Evolutionary conservation across 2,113 vertebrate species (phyloP), one percentile per base, ranked within the genome.

Genomic region (Ursus arctos): DNA sequence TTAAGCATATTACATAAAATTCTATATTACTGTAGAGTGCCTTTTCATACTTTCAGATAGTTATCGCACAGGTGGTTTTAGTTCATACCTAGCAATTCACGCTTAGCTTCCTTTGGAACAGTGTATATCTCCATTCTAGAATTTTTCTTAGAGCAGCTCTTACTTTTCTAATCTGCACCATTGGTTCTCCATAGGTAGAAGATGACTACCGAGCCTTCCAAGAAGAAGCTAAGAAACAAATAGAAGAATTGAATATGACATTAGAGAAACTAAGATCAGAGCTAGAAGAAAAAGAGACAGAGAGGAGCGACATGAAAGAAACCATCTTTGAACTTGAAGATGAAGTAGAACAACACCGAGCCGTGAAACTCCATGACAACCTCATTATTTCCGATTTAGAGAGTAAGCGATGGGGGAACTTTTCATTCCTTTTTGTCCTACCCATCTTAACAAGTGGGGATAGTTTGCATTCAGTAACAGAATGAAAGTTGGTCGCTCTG

Each of bases 271-370:
- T 99, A 97, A 99, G 99, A 0, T 55, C 98, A 49, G 99, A 99
- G 1, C 98, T 99, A 49, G 99, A 99, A 87, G 99, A 99, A 87
- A 99, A 99, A 61, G 99, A 99, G 89, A 99, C 99, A 0, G 99
- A 99, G 96, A 99, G 99, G 69, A 99, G 99, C 0, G 99, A 99
- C 98, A 99, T 99, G 99, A 99, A 99, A 97, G 99, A 99, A 97
- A 99, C 99, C 10, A 99, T 99, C 98, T 99, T 99, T 94, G 99
- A 99, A 97, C 96, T 99, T 98, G 99, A 99, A 98, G 99, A 99
- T 47, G 99, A 99, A 98, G 99, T 99, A 33, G 99, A 99, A 76
- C 99, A 99, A 97, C 99, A 99, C 85, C 99, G 99, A 77, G 99
- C 99, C 19, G 99, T 99, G 47, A 99, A 99, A 82, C 99, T 99